These are phyloP conservation scores for Lagria hirta DNA, from an alignment of 2,888 invertebrate genomes.

Conservation along the genomic window DNA sequence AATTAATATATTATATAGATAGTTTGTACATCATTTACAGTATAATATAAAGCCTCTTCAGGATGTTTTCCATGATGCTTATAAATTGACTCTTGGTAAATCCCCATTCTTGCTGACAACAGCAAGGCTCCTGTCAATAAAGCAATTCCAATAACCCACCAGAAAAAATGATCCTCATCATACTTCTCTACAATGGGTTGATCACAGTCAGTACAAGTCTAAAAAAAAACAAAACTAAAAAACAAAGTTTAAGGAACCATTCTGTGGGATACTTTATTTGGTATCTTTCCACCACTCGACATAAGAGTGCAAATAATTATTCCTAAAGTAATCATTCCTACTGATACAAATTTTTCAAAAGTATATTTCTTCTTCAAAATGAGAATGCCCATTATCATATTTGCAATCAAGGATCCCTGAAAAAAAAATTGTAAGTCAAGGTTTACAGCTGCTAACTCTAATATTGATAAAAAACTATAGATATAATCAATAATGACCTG, in stretches of 20 bases:
- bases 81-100: slow-evolving; percentile 86
- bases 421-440: slow-evolving; percentile 24
- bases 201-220: slow-evolving; percentile 48
- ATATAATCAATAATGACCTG: too few species aligned
- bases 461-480: too few species aligned
- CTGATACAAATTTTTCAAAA: slow-evolving; percentile 83
- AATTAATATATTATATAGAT: slow-evolving; percentile 6
- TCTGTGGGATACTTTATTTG: too few species aligned
- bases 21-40: too few species aligned
- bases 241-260: neutral
- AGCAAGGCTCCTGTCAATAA: slow-evolving; percentile 86
- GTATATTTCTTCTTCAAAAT: slow-evolving; percentile 83
- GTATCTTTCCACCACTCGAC: slow-evolving; percentile 58
- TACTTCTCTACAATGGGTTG: slow-evolving; percentile 50
- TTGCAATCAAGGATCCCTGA: slow-evolving; percentile 93
- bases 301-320: slow-evolving; percentile 89
- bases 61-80: slow-evolving; percentile 88
- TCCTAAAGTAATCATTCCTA: slow-evolving; percentile 90
- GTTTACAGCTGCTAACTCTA: too few species aligned
- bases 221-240: slow-evolving; percentile 24
- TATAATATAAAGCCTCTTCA: slow-evolving; percentile 82
- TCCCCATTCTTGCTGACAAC: slow-evolving; percentile 91
- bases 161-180: slow-evolving; percentile 61
- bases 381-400: slow-evolving; percentile 92
- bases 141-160: slow-evolving; percentile 72